Evolutionary conservation across 2,797 vertebrate species (phyloP), one percentile per base, ranked within the genome.

Genomic region (Halcyon leucocephala): DNA sequence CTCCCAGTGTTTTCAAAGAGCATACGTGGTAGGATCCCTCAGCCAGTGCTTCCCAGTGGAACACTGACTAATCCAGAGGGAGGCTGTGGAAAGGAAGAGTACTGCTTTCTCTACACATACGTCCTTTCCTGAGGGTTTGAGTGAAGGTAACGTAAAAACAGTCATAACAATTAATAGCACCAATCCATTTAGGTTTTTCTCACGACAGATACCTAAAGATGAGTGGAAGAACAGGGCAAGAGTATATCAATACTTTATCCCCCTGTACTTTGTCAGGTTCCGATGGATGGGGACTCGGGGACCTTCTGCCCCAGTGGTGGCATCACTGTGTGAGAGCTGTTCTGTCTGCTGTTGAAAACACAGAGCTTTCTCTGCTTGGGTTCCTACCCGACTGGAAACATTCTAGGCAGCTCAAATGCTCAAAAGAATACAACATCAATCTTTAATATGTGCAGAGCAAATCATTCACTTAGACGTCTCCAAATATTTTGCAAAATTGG

Each of bases 401-500:
- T 72, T 86, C 54, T 91, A 51, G 80, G 37, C 3, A 7, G 46
- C 51, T 80, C 28, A 93, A 86, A 83, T 83, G 46, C 58, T 91
- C n/a, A 41, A 62, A 71, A 79, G 46, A 88, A 20, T 55, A 44
- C 42, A 74, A 69, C 48, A 61, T 86, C 80, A 86, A 22, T 70
- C 48, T 82, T 37, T 79, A 3, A 57, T 93, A 88, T 31, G 46
- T 79, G 58, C 69, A 78, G 42, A 81, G 58, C 25, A 66, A 87
- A 66, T 90, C 58, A 89, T 52, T 92, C 58, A 48, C 60, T 79
- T 86, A 48, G 2, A 61, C 72, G 81, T 94, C 74, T 90, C 82
- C 65, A 95, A 93, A 90, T 95, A 83, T 70, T 91, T 94, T 95
- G 57, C 42, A 79, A 58, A 94, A 86, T 61, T 77, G 44, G 25